Conservation (phyloP, 2,113 vertebrate genomes). For the Anoura caudifer region DNA sequence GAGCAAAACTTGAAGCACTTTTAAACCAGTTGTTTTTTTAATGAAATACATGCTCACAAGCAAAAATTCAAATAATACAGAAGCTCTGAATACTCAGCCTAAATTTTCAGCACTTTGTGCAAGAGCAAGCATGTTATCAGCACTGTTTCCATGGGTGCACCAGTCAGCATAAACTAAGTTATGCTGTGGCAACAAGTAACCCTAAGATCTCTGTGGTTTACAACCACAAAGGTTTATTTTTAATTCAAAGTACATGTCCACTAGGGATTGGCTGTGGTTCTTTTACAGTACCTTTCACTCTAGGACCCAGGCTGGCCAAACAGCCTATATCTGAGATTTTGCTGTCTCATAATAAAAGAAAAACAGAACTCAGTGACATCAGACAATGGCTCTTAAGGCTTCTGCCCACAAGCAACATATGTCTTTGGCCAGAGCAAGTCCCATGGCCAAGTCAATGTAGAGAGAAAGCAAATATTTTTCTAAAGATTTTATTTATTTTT, state of each 20-base stretch:
- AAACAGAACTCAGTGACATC: background rate
- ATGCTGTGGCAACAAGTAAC: background rate
- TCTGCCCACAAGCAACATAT: background rate
- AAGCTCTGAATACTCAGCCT: background rate
- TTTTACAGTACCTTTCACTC: background rate
- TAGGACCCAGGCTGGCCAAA: background rate
- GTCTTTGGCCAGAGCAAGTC: background rate
- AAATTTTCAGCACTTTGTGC: background rate
- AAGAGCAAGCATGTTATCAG: background rate
- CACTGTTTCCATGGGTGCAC: background rate
- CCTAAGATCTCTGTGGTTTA: background rate
- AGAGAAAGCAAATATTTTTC: background rate
- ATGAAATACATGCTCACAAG: background rate
- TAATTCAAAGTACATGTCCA: background rate
- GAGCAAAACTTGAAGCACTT: background rate
- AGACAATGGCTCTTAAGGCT: background rate
- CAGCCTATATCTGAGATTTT: background rate
- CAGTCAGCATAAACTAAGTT: background rate
- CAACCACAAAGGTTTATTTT: background rate
- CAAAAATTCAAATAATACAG: background rate
- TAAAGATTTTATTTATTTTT: no score
- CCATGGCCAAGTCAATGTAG: background rate
- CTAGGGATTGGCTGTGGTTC: background rate
- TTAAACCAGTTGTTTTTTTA: background rate
- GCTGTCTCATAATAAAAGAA: background rate